Evolutionary conservation across 2,888 invertebrate genomes (phyloP), one percentile per base, ranked within the genome.

Genomic region (Coronaproctus castanopsis): DNA sequence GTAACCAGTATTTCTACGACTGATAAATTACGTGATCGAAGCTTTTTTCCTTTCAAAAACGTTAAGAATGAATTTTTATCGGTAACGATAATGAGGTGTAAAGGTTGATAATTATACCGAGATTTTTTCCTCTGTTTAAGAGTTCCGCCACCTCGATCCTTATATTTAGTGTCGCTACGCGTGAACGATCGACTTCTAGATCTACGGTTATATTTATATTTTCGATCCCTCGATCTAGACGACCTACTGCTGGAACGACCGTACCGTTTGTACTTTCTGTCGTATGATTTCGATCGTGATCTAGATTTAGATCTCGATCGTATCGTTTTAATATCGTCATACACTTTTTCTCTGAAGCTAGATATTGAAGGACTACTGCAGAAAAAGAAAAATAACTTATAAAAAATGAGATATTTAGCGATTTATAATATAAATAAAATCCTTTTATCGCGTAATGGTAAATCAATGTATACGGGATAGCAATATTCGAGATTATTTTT

Each of bases 241-340:
- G n/a, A n/a, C n/a, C n/a, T 36, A 36, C 36, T 36, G 5, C 36
- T 36, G 14, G 36, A 36, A 8, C 36, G 5, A 36, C 36, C 14
- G 36, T 36, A 36, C 14, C 36, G 36, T 36, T 14, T 36, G 36
- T 36, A 36, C 36, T 14, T 36, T 36, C 36, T 36, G 36, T 14
- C 14, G 36, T 36, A 36, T 19, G 56, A 56, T 19, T 48, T 24
- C 36, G 57, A 57, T 49, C 56, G 24, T 19, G 56, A 56, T 48
- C 57, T 20, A 21, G 57, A 57, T n/a, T 21, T 20, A 24, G 55
- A 55, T 19, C 48, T 36, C 3, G 24, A 48, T 8, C 55, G 24
- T 3, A 21, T 24, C n/a, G n/a, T n/a, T n/a, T n/a, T n/a, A n/a
- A n/a, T 14, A 14, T 36, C 14, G 14, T 36, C 36, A 36, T 8